Base-by-base conservation (phyloP, 2,888 invertebrate genomes). In the Zygogramma bicolorata region DNA sequence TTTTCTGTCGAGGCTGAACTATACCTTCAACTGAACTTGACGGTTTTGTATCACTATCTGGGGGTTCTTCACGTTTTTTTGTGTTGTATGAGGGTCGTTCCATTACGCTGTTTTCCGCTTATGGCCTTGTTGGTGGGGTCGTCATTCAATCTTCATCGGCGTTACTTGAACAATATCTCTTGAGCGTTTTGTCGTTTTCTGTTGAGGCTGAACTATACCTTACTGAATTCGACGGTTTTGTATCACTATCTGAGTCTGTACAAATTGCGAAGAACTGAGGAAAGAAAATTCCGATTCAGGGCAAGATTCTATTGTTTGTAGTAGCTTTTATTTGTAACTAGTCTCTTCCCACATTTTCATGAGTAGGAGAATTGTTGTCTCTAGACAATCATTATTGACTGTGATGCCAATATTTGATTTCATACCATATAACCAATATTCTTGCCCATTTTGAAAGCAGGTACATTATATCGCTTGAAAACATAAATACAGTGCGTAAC, bases 261-360 rank as follows among this genome's bases (percentile, higher is more conserved):
- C n/a, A n/a, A n/a, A n/a, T n/a, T n/a, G n/a, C n/a, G n/a, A n/a
- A n/a, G n/a, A n/a, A n/a, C n/a, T n/a, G n/a, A 97, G 88, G 10
- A 90, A 92, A 66, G 89, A 88, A 87, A 92, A 94, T 88, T 99
- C 98, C 81, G 95, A 91, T 49, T 90, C 87, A 1, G 94, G 95
- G 84, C 96, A 97, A 3, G 91, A 89, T 0, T 91, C 88, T 84
- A 95, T 94, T 0, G 95, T 93, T 88, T 99, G 99, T 13, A 92
- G 90, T 75, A 92, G 89, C 85, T 99, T 99, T 65, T 99, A 86
- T 77, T 92, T 92, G 85, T 94, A 97, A 87, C 98, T 97, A 0
- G 98, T 98, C 85, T 96, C 96, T 86, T 99, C 99, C 99, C 99
- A 99, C 84, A 93, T 91, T 82, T 92, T 91, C 86, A 95, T 93